Evolutionary conservation across 2,888 invertebrate genomes (phyloP).

Genomic region (Dusona sp.): DNA sequence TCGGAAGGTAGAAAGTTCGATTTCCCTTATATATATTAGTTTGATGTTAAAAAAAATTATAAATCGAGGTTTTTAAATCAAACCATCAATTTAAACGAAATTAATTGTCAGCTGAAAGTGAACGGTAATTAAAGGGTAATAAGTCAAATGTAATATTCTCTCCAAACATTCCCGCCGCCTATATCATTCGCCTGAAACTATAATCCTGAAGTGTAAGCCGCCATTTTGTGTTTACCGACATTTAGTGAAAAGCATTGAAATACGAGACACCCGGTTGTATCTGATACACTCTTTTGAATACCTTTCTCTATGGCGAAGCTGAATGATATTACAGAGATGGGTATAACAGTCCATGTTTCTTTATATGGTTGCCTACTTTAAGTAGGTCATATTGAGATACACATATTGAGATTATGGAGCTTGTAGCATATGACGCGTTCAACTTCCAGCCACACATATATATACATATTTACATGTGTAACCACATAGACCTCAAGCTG

Average conservation of each 20-base stretch:
- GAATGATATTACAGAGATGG: conserved; percentile 28
- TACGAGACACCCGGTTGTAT: background rate
- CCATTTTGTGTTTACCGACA: background rate
- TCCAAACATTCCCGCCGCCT: background rate
- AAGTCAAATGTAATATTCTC: background rate
- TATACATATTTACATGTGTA: conserved; percentile 18
- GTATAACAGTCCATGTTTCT: background rate
- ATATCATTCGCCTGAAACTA: background rate
- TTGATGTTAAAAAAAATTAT: background rate
- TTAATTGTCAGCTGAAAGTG: background rate
- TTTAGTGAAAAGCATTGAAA: conserved; percentile 8
- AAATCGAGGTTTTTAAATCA: background rate
- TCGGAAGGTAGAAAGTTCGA: background rate
- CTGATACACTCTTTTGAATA: conserved; percentile 6
- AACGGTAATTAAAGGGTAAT: no score
- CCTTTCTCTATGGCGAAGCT: conserved; percentile 14
- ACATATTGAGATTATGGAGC: conserved; percentile 1
- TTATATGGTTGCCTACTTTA: conserved; percentile 9
- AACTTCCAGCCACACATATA: conserved; percentile 8
- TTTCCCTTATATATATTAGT: no score
- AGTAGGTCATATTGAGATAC: background rate
- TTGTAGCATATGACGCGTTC: conserved; percentile 36
- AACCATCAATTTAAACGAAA: background rate
- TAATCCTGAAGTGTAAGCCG: no score
- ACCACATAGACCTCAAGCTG: conserved; percentile 26